Evolutionary conservation across 2,113 vertebrate species (phyloP).

Genomic region (Seriola aureovittata): DNA sequence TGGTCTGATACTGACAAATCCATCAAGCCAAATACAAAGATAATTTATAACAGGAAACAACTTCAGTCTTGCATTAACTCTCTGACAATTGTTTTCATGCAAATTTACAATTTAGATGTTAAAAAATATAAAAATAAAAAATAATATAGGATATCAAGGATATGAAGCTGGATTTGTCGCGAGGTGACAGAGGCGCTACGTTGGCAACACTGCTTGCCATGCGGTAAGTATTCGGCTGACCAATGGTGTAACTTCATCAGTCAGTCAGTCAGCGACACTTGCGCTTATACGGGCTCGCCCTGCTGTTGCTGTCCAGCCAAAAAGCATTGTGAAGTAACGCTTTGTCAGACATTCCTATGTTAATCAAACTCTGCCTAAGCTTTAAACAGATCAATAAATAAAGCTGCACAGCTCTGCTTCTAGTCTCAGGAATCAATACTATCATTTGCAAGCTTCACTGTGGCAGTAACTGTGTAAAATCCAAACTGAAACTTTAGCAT

Average conservation of each 20-base stretch:
- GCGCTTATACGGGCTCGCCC: too few relatives aligned
- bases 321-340: not conserved
- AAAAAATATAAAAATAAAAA: too few relatives aligned
- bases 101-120: too few relatives aligned
- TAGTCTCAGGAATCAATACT: not conserved
- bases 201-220: too few relatives aligned
- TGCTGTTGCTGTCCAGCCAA: too few relatives aligned
- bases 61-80: not conserved
- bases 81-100: not conserved
- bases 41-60: not conserved
- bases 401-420: not conserved
- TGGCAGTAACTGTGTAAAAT: not conserved
- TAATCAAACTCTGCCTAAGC: slow-evolving; percentile 11
- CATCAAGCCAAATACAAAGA: not conserved
- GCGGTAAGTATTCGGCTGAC: too few relatives aligned
- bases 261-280: too few relatives aligned
- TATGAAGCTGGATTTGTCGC: too few relatives aligned
- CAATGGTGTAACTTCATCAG: too few relatives aligned
- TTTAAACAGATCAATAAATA: slow-evolving; percentile 18
- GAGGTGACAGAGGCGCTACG: too few relatives aligned
- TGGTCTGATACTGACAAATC: not conserved
- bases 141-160: too few relatives aligned
- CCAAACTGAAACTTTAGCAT: not conserved
- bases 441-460: not conserved
- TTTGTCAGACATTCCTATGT: slow-evolving; percentile 16